Percentiles rank a stretch among this genome's conserved stretches.
Evolutionary conservation across 2,113 vertebrate species (phyloP).

Genomic region (Delphinapterus leucas): DNA sequence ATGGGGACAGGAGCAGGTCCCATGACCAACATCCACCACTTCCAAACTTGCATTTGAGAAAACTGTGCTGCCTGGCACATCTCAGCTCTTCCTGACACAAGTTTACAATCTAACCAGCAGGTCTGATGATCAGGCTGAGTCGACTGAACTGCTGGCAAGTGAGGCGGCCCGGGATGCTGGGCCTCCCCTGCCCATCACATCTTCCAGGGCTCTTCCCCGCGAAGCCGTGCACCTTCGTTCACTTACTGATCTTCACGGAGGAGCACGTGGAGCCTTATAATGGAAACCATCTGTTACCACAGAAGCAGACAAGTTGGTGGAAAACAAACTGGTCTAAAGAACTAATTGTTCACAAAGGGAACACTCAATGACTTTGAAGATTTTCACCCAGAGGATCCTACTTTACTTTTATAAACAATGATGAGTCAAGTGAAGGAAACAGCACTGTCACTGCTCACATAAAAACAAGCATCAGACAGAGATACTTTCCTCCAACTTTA

Average conservation of each 20-base stretch:
- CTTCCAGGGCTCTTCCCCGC: background rate
- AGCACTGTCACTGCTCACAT: background rate
- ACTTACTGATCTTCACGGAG: background rate
- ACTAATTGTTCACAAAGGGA: constrained; percentile 41
- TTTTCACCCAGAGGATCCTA: background rate
- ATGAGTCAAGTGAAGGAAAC: constrained; percentile 30
- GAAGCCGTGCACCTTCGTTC: background rate
- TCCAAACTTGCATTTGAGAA: background rate
- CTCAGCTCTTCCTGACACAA: background rate
- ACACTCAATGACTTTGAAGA: background rate
- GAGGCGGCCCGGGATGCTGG: background rate
- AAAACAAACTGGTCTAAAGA: constrained; percentile 12
- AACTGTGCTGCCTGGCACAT: background rate
- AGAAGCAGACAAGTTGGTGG: constrained; percentile 32
- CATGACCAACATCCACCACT: background rate
- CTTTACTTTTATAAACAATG: constrained; percentile 32
- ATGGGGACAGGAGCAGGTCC: background rate
- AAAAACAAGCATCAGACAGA: background rate
- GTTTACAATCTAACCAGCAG: background rate
- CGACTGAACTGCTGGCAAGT: too few species aligned
- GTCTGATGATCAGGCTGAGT: background rate
- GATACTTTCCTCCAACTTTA: background rate
- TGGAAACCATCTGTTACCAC: constrained; percentile 36
- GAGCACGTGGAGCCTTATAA: background rate
- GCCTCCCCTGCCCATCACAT: background rate